Base-by-base conservation (phyloP, 1,140 invertebrate species). In the Neotoxoptera formosana region DNA sequence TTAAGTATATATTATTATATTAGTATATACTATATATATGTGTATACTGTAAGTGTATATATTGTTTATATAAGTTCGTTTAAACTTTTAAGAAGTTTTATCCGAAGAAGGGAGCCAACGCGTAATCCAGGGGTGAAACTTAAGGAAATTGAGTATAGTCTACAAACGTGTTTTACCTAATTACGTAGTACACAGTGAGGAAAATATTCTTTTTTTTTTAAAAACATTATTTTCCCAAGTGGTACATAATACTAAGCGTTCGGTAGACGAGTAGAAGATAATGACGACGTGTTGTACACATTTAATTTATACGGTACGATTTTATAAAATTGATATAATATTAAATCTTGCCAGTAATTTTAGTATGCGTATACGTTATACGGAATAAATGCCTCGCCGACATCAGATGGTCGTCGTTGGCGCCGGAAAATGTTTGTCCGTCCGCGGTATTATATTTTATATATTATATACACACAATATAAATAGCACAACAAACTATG, bases 31-130 rank as follows among this genome's bases (percentile, higher is more conserved):
- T n/a, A n/a, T n/a, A n/a, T n/a, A 88, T 51, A 45, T 20, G 30
- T 89, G 11, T 87, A 48, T n/a, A 87, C 41, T 30, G 47, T 48
- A 47, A n/a, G n/a, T 47, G 25, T 21, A 25, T 30, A n/a, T n/a
- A 34, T 14, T 3, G n/a, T 23, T 21, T 36, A 53, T 23, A 36
- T 90, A 60, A 90, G 51, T 60, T 45, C 30, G 36, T 90, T 67
- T 67, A 90, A 90, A 90, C 89, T 90, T 90, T 90, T 36, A 90
- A 90, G 53, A 90, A 90, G 53, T 90, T 89, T 90, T 90, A 90
- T 90, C 30, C 53, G 9, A 11, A 67, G 36, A 30, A 56, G 88
- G 53, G 56, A 60, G 89, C 17, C 8, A 8, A 56, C n/a, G 47
- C 20, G n/a, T 89, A 23, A 41, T 23, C 41, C 30, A n/a, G 51